Conservation (phyloP, 1,140 invertebrate genomes). For the Panagrolaimus sp. region DNA sequence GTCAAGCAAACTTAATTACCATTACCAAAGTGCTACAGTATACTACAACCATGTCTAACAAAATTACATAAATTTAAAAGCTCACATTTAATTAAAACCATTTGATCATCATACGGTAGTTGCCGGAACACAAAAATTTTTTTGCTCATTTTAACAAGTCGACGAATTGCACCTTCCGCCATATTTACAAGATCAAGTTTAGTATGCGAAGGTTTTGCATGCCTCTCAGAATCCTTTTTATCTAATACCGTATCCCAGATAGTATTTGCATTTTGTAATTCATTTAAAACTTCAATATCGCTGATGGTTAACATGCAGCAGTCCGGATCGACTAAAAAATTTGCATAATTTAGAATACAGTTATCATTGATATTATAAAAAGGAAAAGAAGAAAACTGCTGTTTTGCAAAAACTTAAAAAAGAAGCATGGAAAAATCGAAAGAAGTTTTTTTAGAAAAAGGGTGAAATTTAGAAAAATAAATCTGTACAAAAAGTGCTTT, state of each 20-base stretch:
- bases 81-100: conserved; percentile 28
- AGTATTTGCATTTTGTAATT: conserved; percentile 27
- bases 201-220: neutral
- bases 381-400: neutral
- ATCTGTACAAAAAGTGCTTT: conserved; percentile 30
- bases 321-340: conserved; percentile 20
- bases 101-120: conserved; percentile 28
- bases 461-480: conserved; percentile 34
- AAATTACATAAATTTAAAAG: no score
- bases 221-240: conserved; percentile 6
- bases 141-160: conserved; percentile 26
- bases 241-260: conserved; percentile 26
- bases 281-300: conserved; percentile 28
- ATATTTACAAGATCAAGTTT: neutral
- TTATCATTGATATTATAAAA: neutral
- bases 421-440: neutral
- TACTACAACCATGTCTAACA: no score
- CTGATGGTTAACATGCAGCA: conserved; percentile 10
- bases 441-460: neutral
- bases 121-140: conserved; percentile 24
- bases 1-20: no score
- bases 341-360: neutral
- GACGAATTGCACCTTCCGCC: conserved; percentile 27
- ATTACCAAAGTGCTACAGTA: no score
- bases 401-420: neutral